phyloP scores from a whole-genome alignment of 2,888 invertebrate species.

The Acrobeloides nanus region DNA sequence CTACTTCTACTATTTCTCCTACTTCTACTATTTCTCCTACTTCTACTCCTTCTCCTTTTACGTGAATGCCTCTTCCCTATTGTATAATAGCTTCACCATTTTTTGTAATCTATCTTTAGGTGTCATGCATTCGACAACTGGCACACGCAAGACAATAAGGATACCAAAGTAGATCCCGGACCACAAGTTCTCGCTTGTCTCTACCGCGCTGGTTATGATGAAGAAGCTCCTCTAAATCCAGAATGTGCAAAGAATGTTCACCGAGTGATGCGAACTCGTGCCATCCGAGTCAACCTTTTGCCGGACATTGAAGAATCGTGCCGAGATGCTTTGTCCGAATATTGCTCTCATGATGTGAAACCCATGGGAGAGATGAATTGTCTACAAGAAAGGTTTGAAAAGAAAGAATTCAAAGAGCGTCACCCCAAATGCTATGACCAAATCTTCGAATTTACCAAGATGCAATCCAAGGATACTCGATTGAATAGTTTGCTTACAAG shows the following conservation, averaged over 20 bases:
- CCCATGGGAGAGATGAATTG: constrained; percentile 72
- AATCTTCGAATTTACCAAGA: constrained; percentile 63
- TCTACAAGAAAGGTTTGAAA: constrained; percentile 66
- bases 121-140: constrained; percentile 47
- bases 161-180: constrained; percentile 67
- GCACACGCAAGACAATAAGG: constrained; percentile 34
- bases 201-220: constrained; percentile 63
- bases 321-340: constrained; percentile 72
- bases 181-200: constrained; percentile 76
- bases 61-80: no score
- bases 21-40: no score
- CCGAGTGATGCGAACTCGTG: constrained; percentile 83
- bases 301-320: constrained; percentile 88
- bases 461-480: constrained; percentile 77
- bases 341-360: constrained; percentile 68
- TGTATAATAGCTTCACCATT: background rate
- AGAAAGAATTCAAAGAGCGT: constrained; percentile 43
- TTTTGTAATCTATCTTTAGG: constrained; percentile 15
- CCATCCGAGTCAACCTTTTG: constrained; percentile 80
- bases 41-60: no score
- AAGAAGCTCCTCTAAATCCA: constrained; percentile 54
- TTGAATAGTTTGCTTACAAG: constrained; percentile 78
- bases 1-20: no score
- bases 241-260: constrained; percentile 68
- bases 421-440: constrained; percentile 63